Evolutionary conservation across 2,797 vertebrate genomes (phyloP).

Genomic region (Numenius phaeopus): DNA sequence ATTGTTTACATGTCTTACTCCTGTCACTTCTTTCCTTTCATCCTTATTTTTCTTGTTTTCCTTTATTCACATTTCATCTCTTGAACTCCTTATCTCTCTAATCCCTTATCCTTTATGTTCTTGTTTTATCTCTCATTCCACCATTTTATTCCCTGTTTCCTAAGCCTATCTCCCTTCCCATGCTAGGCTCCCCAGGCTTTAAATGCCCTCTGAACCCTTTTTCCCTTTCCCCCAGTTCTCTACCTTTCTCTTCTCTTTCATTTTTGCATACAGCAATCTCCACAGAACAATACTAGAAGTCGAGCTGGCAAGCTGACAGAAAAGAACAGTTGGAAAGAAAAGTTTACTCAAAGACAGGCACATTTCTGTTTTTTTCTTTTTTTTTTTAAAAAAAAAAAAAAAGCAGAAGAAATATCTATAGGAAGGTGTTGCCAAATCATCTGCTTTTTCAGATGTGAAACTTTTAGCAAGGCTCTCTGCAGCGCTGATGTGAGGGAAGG

Average conservation of each 20-base stretch:
- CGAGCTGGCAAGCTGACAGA: constrained; percentile 76
- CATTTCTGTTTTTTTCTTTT: not conserved
- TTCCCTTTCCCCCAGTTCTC: constrained; percentile 74
- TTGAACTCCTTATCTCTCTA: constrained; percentile 69
- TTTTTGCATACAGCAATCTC: constrained; percentile 76
- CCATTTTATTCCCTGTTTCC: constrained; percentile 70
- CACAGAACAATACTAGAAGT: constrained; percentile 73
- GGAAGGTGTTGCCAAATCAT: constrained; percentile 80
- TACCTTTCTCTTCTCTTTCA: constrained; percentile 71
- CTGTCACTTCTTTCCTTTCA: constrained; percentile 54
- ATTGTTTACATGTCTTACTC: constrained; percentile 65
- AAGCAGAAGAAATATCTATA: not conserved
- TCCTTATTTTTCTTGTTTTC: constrained; percentile 71
- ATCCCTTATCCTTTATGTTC: constrained; percentile 71
- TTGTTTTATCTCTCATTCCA: constrained; percentile 75
- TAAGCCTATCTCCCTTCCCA: constrained; percentile 61
- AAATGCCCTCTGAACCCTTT: constrained; percentile 69
- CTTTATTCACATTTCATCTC: constrained; percentile 68
- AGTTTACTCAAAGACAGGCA: constrained; percentile 75
- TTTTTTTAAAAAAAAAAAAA: not conserved
- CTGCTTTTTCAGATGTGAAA: constrained; percentile 76
- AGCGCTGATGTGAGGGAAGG: constrained; percentile 39
- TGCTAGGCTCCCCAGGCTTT: constrained; percentile 68
- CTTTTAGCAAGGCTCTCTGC: constrained; percentile 62
- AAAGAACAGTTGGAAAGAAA: constrained; percentile 80